Base-by-base conservation (phyloP, 1,140 invertebrate species). In the Drosophila mayri region DNA sequence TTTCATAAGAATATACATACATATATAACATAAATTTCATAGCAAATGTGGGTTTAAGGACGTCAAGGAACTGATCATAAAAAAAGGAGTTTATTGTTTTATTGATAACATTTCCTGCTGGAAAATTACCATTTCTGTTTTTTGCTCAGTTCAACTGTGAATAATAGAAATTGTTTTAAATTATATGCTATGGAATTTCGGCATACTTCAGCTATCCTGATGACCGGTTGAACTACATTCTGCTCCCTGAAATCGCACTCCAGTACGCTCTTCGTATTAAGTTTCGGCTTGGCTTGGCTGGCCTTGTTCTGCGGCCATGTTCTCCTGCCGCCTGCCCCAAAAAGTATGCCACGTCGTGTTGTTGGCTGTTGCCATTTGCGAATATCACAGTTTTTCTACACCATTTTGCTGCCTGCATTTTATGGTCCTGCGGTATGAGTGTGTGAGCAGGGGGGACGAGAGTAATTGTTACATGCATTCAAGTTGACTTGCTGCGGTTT, bases 401-500 rank as follows among this genome's bases (percentile, higher is more conserved):
- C 35, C 47, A 65, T 74, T 82, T 77, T 77, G 57, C 41, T 77
- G 74, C 64, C 76, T 78, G 76, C 76, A 78, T 78, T 78, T 78
- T 78, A 78, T 78, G 75, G 59, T 58, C 57, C 43, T 61, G 73
- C 35, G 14, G 54, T 32, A 20, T 35, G 37, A 11, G 49, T 20
- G 25, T 18, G n/a, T 16, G 50, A 71, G 32, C 20, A 37, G 43
- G 62, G 52, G 46, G 71, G 43, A 49, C 54, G 66, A 85, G 75
- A 83, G 62, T 87, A 88, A 87, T 87, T 87, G 83, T 82, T 88
- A 76, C 80, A 82, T 79, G 76, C 59, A 76, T 79, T 79, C 65
- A 43, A 78, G 65, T 79, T 64, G 76, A 78, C 66, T 79, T 79
- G 76, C 75, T 78, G 75, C 54, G 75, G 66, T 78, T 46, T 54